Evolutionary conservation across 2,113 vertebrate species (phyloP).

Genomic region (Aegithalos caudatus): DNA sequence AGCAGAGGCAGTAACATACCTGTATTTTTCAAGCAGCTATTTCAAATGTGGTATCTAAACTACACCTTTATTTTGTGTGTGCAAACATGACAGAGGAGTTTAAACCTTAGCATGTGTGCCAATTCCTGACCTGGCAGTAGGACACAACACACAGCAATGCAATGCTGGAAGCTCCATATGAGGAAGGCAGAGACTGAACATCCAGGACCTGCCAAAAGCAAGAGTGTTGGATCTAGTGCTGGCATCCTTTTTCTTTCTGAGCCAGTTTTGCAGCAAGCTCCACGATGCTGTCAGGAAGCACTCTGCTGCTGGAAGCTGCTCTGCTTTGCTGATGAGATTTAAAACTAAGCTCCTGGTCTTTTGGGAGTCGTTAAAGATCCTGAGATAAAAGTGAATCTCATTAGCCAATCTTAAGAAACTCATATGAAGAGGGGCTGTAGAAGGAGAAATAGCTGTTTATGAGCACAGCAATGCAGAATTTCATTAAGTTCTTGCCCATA

Average conservation of each 20-base stretch:
- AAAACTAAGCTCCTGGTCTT: slow-evolving; percentile 43
- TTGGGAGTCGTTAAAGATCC: slow-evolving; percentile 43
- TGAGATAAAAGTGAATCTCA: slow-evolving; percentile 57
- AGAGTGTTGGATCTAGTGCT: background rate
- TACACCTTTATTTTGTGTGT: background rate
- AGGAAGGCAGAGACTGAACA: background rate
- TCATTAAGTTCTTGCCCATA: background rate
- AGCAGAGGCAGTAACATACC: background rate
- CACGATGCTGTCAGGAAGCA: background rate
- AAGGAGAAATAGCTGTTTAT: slow-evolving; percentile 22
- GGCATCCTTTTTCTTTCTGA: background rate
- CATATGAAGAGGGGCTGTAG: background rate
- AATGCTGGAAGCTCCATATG: background rate
- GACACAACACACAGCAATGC: background rate
- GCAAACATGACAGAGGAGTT: background rate
- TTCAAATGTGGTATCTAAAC: background rate
- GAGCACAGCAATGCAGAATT: slow-evolving; percentile 1
- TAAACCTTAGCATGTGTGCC: background rate
- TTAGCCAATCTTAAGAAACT: slow-evolving; percentile 48
- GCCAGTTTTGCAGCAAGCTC: slow-evolving; percentile 18
- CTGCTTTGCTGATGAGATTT: slow-evolving; percentile 48
- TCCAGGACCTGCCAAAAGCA: slow-evolving; percentile 6
- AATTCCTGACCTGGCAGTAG: background rate
- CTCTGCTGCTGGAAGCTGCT: slow-evolving; percentile 5
- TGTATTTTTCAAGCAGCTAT: background rate